Percentiles rank a stretch among this genome's conserved stretches.
Conservation (phyloP, 92 coral and sea anemone genomes). For the Hydrozoanthus gracilis region DNA sequence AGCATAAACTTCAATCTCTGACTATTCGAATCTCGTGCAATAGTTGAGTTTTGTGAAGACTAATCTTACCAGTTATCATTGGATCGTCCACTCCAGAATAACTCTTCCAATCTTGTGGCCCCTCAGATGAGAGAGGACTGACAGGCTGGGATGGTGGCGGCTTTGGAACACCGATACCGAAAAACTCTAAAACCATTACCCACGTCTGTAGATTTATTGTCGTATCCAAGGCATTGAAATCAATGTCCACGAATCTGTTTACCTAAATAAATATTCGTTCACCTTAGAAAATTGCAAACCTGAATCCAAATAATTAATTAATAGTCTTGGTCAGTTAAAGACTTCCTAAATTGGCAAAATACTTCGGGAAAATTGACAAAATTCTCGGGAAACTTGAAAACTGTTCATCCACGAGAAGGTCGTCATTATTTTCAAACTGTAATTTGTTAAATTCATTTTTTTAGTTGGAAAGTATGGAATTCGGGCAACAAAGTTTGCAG, state of each 20-base stretch:
- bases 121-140: conserved; percentile 54
- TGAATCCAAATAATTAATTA: not conserved
- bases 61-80: not conserved
- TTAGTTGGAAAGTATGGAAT: too few relatives aligned
- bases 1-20: too few relatives aligned
- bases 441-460: too few relatives aligned
- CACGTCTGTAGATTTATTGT: conserved; percentile 95
- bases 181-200: conserved; percentile 96
- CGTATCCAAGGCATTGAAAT: conserved; percentile 95
- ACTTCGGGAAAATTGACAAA: too few relatives aligned
- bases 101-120: conserved; percentile 38
- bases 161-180: conserved; percentile 96
- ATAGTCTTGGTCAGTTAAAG: too few relatives aligned
- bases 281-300: not conserved
- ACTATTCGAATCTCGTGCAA: not conserved
- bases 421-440: too few relatives aligned
- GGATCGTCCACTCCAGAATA: not conserved
- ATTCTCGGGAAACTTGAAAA: too few relatives aligned
- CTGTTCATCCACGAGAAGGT: too few relatives aligned
- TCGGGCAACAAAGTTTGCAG: too few relatives aligned
- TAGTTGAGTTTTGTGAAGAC: too few relatives aligned
- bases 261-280: conserved; percentile 49
- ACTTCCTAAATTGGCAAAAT: not conserved
- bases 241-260: conserved; percentile 81
- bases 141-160: conserved; percentile 64